Base-by-base conservation (phyloP, 2,888 invertebrate genomes). In the Euzophera pinguis region DNA sequence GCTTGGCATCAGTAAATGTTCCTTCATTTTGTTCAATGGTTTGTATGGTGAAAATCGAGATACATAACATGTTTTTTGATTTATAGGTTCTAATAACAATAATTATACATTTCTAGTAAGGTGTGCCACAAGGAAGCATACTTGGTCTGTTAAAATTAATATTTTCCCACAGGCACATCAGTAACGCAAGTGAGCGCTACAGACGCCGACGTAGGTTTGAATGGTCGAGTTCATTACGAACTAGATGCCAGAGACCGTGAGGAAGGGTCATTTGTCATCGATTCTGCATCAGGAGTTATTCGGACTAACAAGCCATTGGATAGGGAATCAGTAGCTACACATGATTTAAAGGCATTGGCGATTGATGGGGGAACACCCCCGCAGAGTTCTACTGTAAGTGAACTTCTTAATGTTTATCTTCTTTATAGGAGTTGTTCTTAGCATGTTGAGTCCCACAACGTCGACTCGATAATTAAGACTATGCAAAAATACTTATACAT, bases 221-320 rank as follows among this genome's bases (percentile, higher is more conserved):
- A 98, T 78, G 97, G 97, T 0, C 92, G 96, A 53, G 95, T 98
- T 4, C 93, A 94, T 51, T 98, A 97, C 78, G 93, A 94, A 17
- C 77, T 97, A 8, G 93, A 93, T 51, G 91, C 94, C 34, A 93
- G 93, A 53, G 95, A 95, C 69, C 81, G 92, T 0, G 97, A 96
- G 35, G 96, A 97, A 65, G 97, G 96, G 0, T 96, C 98, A 0
- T 99, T 99, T 78, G 94, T 95, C 0, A 94, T 99, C 12, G 99
- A 99, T 80, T 93, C 96, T 0, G 95, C 96, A 0, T 97, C 97
- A 0, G 99, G 99, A 0, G 95, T 97, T 0, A 93, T 99, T 10
- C 90, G 98, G 53, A 98, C 98, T 0, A 95, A 96, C 56, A 96
- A 97, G 74, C 93, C 94, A 0, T 78, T 99, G 55, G 99, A 99